phyloP scores from a whole-genome alignment of 2,888 invertebrate genomes.

The Mayetiola destructor region DNA sequence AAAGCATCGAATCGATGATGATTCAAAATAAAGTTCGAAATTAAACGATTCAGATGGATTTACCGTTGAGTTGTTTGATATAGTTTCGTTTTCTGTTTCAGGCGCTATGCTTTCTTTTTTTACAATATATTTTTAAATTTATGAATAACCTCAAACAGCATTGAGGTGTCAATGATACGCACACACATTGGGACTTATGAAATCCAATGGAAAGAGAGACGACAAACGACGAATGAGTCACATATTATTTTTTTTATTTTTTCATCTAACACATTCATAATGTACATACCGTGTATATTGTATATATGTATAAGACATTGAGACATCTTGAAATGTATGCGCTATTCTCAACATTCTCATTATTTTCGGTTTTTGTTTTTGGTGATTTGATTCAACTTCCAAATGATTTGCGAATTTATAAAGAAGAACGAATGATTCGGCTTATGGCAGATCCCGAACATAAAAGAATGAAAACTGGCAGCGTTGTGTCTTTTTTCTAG shows the following conservation, averaged over 20 bases:
- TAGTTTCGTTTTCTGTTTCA: background rate
- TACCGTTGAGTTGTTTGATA: no score
- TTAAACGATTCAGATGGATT: no score
- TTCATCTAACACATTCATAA: no score
- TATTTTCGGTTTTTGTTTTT: background rate
- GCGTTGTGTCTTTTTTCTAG: background rate
- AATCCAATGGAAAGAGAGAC: background rate
- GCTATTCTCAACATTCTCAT: no score
- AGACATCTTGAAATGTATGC: no score
- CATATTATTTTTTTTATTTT: no score
- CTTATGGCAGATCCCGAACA: background rate
- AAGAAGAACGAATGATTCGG: no score
- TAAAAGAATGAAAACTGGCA: background rate
- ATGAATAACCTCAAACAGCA: conserved; percentile 10
- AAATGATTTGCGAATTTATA: background rate
- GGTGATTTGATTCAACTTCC: background rate
- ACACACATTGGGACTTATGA: background rate
- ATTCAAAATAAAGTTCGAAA: no score
- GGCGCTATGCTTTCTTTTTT: background rate
- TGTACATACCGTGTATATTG: no score
- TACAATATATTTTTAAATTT: conserved; percentile 1
- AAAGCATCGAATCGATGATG: no score
- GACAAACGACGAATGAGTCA: conserved; percentile 12
- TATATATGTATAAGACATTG: no score
- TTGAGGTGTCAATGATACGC: background rate